Evolutionary conservation across 2,888 invertebrate species (phyloP).

Genomic region (Noctua comes): DNA sequence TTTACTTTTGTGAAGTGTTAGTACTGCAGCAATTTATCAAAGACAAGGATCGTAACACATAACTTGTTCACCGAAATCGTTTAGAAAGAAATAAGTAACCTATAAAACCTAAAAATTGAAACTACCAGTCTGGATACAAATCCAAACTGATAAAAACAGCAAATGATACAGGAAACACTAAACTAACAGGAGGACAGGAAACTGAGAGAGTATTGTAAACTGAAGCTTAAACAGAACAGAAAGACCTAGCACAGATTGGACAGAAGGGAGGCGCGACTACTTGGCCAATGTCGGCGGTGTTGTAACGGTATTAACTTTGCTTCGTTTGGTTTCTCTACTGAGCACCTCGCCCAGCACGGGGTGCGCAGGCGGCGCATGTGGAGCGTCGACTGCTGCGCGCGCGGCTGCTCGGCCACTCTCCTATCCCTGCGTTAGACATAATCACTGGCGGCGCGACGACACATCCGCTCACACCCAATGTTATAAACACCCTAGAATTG

Average conservation of each 20-base stretch:
- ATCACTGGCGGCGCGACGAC: constrained; percentile 85
- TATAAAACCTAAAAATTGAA: constrained; percentile 68
- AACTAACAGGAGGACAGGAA: constrained; percentile 85
- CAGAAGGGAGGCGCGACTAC: constrained; percentile 90
- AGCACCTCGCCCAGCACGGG: constrained; percentile 95
- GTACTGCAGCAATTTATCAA: constrained; percentile 1
- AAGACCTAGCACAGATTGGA: constrained; percentile 89
- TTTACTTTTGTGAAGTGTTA: constrained; percentile 19
- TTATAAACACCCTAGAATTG: constrained; percentile 74
- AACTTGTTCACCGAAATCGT: constrained; percentile 74
- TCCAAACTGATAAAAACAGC: constrained; percentile 74
- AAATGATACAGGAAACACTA: constrained; percentile 78
- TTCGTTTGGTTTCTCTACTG: constrained; percentile 92
- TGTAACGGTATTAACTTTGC: constrained; percentile 91
- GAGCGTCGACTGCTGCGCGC: constrained; percentile 87
- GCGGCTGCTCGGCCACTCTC: constrained; percentile 85
- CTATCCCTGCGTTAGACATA: constrained; percentile 90
- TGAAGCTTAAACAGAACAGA: constrained; percentile 88
- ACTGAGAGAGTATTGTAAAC: constrained; percentile 74
- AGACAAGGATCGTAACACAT: constrained; percentile 52
- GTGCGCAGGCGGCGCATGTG: constrained; percentile 94
- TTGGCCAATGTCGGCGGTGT: constrained; percentile 88
- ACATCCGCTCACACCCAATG: constrained; percentile 73
- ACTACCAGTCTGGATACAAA: constrained; percentile 67
- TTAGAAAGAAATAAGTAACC: constrained; percentile 66